Conservation (phyloP, 2,888 invertebrate species). For the Euplexia lucipara region DNA sequence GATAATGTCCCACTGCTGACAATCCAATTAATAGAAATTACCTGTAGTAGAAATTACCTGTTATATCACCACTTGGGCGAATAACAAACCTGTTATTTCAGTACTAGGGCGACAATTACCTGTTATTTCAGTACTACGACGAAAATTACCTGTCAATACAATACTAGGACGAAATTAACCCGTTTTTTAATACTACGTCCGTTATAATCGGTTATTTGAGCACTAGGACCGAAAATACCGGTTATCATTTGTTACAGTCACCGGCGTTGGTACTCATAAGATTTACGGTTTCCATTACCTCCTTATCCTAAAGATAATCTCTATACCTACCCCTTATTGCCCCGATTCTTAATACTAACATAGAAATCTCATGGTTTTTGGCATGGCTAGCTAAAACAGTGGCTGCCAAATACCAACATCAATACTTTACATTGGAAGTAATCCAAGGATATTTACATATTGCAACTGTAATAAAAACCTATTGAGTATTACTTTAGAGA, state of each 20-base stretch:
- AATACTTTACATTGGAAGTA: conserved; percentile 54
- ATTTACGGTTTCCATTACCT: neutral
- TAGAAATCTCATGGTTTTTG: conserved; percentile 45
- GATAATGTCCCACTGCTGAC: no score
- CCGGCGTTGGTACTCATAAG: neutral
- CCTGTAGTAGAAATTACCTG: no score
- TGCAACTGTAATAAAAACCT: conserved; percentile 49
- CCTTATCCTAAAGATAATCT: neutral
- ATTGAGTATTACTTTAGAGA: conserved; percentile 36
- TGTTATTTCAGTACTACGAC: no score
- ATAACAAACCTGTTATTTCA: no score
- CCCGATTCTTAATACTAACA: conserved; percentile 3
- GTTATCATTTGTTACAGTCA: no score
- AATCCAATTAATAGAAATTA: no score
- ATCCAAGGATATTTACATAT: conserved; percentile 49
- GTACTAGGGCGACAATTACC: no score
- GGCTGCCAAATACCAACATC: conserved; percentile 58
- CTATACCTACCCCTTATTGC: neutral
- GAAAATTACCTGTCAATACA: no score
- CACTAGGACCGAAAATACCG: neutral
- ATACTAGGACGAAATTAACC: no score
- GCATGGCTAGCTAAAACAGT: conserved; percentile 39
- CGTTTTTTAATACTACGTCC: no score
- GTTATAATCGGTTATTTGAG: no score
- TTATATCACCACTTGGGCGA: no score